A percentile compares a stretch with the other conserved stretches of the same genome.
These are phyloP conservation scores for Microctonus aethiopoides DNA, from an alignment of 2,888 invertebrate species.

Conservation along the genomic window DNA sequence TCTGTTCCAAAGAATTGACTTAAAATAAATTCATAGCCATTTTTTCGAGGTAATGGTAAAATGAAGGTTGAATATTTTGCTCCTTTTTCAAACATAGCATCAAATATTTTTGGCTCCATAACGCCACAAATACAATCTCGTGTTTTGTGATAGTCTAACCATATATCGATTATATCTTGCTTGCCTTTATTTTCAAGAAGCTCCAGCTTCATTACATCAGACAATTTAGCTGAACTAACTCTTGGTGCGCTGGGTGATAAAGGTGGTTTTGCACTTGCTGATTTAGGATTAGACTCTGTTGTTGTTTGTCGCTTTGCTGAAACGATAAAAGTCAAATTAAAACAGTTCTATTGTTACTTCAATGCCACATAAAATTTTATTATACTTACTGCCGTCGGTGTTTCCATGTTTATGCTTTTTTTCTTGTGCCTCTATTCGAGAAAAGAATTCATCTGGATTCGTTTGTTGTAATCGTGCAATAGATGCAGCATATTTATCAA, in stretches of 20 bases:
- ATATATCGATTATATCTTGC: conserved; percentile 80
- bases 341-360: background rate
- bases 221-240: conserved; percentile 23
- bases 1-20: conserved; percentile 78
- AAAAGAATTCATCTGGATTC: conserved; percentile 80
- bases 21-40: conserved; percentile 89
- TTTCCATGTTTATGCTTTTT: conserved; percentile 59
- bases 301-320: background rate
- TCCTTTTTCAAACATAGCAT: conserved; percentile 71
- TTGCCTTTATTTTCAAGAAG: conserved; percentile 77
- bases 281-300: conserved; percentile 1
- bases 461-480: conserved; percentile 80
- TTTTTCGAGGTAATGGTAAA: conserved; percentile 82
- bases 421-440: conserved; percentile 72
- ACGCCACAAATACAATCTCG: conserved; percentile 83
- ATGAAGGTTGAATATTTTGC: conserved; percentile 77
- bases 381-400: background rate
- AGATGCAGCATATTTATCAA: conserved; percentile 82
- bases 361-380: background rate
- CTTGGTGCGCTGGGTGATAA: conserved; percentile 30
- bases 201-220: conserved; percentile 81
- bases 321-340: background rate
- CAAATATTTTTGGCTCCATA: conserved; percentile 74
- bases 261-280: conserved; percentile 48
- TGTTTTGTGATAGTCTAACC: conserved; percentile 83